phyloP scores from a whole-genome alignment of 1,140 invertebrate genomes.

The Phocides pigmalion region DNA sequence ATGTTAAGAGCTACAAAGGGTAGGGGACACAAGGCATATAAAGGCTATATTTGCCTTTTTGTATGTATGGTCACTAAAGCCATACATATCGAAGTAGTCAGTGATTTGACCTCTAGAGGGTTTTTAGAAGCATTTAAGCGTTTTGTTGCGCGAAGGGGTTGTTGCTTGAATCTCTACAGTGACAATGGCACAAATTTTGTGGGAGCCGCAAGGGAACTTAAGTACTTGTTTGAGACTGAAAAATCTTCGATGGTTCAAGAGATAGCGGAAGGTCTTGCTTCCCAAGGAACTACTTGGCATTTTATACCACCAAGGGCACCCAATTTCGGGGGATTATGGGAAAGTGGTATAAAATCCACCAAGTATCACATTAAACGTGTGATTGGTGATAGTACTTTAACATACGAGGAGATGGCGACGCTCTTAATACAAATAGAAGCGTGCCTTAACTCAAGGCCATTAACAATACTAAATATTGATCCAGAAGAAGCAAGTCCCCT shows the following conservation, averaged over 20 bases:
- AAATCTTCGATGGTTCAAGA: constrained; percentile 15
- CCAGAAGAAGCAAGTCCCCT: constrained; percentile 5
- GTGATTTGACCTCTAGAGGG: constrained; percentile 29
- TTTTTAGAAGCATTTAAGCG: constrained; percentile 39
- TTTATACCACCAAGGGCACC: constrained; percentile 32
- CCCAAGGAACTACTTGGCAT: constrained; percentile 24
- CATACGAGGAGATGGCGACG: constrained; percentile 18
- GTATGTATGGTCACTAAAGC: constrained; percentile 32
- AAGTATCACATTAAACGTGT: constrained; percentile 11
- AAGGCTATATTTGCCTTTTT: constrained; percentile 16
- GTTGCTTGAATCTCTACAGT: constrained; percentile 30
- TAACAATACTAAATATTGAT: constrained; percentile 3
- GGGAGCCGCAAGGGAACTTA: constrained; percentile 32
- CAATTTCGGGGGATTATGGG: constrained; percentile 13
- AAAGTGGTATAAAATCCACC: constrained; percentile 10
- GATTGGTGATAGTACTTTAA: not conserved
- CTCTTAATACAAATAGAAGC: constrained; percentile 5
- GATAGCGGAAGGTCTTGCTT: constrained; percentile 12
- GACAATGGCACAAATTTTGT: constrained; percentile 39
- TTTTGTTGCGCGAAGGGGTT: constrained; percentile 33
- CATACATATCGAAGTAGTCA: constrained; percentile 29
- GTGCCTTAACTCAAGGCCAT: not conserved
- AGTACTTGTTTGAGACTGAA: constrained; percentile 11
- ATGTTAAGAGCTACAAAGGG: constrained; percentile 11
- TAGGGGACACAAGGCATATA: constrained; percentile 10